Base-by-base conservation (phyloP, 2,888 invertebrate species). In the Poecilus cupreus region DNA sequence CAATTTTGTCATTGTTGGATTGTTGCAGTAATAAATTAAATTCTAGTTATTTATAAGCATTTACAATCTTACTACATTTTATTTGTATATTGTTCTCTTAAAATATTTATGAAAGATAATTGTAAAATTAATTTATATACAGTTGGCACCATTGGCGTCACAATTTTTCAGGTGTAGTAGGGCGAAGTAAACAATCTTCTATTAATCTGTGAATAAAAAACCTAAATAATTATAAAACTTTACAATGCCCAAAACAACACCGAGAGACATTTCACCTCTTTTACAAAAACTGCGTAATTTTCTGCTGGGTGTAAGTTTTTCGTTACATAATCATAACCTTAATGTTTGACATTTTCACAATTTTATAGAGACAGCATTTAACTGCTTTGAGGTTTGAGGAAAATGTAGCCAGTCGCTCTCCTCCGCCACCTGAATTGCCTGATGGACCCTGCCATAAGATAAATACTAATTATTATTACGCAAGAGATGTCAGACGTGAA, bases 381-480 rank as follows among this genome's bases (percentile, higher is more conserved):
- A 90, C 81, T 91, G 68, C 94, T 0, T 86, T 95, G 60, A 91
- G 96, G 84, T 96, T 93, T 86, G 92, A 93, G 83, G 93, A 94
- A 39, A 88, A 90, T 2, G 8, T 95, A 46, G 90, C 96, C 1
- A 90, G 93, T 8, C 94, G 98, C 85, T 94, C 94, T 76, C 97
- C 96, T 87, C 96, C 96, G 22, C 94, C 90, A 13, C 98, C 97
- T 60, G 88, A 91, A 79, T 88, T 97, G 74, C 98, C 96, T 18
- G 95, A 93, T 83, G 98, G 97, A 8, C 94, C 95, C 1, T 91
- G 94, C 32, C 95, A 96, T 89, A 93, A 93, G 86, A 90, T 96
- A 82, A 92, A 94, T 11, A 93, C 92, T 64, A 97, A 98, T 89
- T 97, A 97, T 88, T 98, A 98, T 87, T 95, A 91, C 86, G 89